Base-by-base conservation (phyloP, 2,113 vertebrate species). In the Macaca mulatta region DNA sequence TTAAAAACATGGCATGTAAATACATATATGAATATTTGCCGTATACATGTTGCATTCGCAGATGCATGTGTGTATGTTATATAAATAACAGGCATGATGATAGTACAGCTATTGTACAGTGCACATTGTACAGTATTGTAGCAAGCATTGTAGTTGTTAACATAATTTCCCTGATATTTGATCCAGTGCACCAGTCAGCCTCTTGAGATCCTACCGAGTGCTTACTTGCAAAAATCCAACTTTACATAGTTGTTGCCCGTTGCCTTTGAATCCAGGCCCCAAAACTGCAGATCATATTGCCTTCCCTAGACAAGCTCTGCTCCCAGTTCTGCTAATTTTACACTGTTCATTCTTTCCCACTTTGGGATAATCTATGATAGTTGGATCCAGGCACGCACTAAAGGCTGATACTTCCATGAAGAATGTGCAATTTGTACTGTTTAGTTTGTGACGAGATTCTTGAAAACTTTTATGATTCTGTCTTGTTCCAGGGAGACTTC, bases 361-460 rank as follows among this genome's bases (percentile, higher is more conserved):
- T 99, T 99, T 98, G 97, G 98, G 97, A 98, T 99, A 98, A 99
- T 99, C 98, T 99, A 98, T 99, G 98, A 98, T 98, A 97, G 97
- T 98, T 98, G 97, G 98, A 98, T 98, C 97, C 98, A 98, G 98
- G 98, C 98, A 99, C 97, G 97, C 97, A 98, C 98, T 98, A 98
- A 98, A 98, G 98, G 93, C 98, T 98, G 98, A 98, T 99, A 98
- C 98, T 98, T 98, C 98, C 98, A 98, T 98, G 97, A 98, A 99
- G 98, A 99, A 99, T 99, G 98, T 98, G 98, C 93, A 98, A 98
- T 99, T 99, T 98, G 98, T 98, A 98, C 98, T 99, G 98, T 98
- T 98, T 98, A 98, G 98, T 98, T 98, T 98, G 98, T 98, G 98
- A 99, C 97, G 97, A 98, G 98, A 98, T 98, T 98, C 98, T 98